Base-by-base conservation (phyloP, 2,797 vertebrate species). In the Eutrigla gurnardus region DNA sequence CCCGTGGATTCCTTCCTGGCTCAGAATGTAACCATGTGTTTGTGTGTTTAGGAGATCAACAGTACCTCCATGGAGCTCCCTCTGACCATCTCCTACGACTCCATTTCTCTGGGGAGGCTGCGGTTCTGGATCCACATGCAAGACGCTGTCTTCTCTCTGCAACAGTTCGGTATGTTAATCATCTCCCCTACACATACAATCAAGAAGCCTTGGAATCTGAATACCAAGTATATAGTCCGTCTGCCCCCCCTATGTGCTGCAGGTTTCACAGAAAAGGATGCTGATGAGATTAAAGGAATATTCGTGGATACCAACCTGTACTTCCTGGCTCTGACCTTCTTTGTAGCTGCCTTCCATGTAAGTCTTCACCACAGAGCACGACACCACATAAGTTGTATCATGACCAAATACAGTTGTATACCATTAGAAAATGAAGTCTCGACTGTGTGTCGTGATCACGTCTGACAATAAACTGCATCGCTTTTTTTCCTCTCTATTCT, bases 91-190 rank as follows among this genome's bases (percentile, higher is more conserved):
- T 95, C 95, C 1, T 99, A 99, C 4, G 97, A 98, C 88, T 95
- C 96, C 87, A 99, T 99, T 89, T 98, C 97, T 7, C 93, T 99
- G 86, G 97, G 98, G 37, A 96, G 96, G 77, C 95, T 99, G 6
- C 88, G 98, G 42, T 97, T 99, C 93, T 99, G 98, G 98, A 98
- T 98, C 88, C 98, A 99, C 89, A 99, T 99, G 98, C 98, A 99
- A 92, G 98, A 99, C 0, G 98, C 98, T 0, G 96, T 99, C 32
- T 97, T 94, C 78, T 98, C 98, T 4, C 93, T 99, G 63, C 97
- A 98, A 82, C 97, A 98, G 81, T 97, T 99, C 12, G 98, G 98
- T 99, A 93, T 15, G 95, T 67, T 49, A 2, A 53, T 18, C 25
- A 35, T 50, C 57, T 25, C 15, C 25, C 12, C 14, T 8, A 49